phyloP scores from a whole-genome alignment of 2,797 vertebrate species.

The Fringilla coelebs region DNA sequence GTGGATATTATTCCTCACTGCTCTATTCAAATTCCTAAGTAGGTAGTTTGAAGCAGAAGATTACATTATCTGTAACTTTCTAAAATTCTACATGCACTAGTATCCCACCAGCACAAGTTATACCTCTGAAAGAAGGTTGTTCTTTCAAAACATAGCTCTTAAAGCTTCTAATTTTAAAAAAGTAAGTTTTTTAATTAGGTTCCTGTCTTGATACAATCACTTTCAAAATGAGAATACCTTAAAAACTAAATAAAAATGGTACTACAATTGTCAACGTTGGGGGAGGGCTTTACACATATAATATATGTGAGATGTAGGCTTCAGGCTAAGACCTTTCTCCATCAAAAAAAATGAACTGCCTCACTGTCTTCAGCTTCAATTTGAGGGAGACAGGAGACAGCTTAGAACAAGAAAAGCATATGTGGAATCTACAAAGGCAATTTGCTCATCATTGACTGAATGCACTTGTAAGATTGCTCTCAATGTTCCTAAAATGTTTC shows the following conservation, averaged over 20 bases:
- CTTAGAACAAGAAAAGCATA: background rate
- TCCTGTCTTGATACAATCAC: background rate
- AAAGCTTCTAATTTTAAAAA: background rate
- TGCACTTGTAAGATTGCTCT: background rate
- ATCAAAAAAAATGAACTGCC: background rate
- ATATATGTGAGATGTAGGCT: background rate
- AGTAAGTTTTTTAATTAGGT: background rate
- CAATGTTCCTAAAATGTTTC: background rate
- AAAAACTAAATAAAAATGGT: background rate
- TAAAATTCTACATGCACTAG: background rate
- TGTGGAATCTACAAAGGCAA: background rate
- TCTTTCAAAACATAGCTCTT: background rate
- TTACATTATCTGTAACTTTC: background rate
- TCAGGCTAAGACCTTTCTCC: background rate
- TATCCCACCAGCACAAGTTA: background rate
- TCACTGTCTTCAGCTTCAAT: background rate
- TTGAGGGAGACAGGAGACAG: background rate
- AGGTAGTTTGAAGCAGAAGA: background rate
- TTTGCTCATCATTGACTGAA: background rate
- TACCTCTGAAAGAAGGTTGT: background rate
- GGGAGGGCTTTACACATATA: too few species aligned
- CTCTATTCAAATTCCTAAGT: background rate
- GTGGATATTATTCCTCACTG: background rate
- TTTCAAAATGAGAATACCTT: background rate
- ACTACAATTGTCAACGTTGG: accelerated